Percentiles rank a stretch among this genome's conserved stretches.
These are phyloP conservation scores for Rattus norvegicus DNA, from an alignment of 2,113 vertebrate species.

Conservation along the genomic window GRCr8 NC_086023.1:105236001-105236500, in stretches of 20 bases:
- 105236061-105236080: background rate
- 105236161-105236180: conserved; percentile 33
- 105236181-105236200: conserved; percentile 40
- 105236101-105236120: background rate
- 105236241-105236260: conserved; percentile 55
- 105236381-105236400: conserved; percentile 72
- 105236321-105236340: conserved; percentile 81
- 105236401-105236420: conserved; percentile 78
- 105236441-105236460: conserved; percentile 73
- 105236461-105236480: conserved; percentile 42
- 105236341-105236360: conserved; percentile 79
- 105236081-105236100: background rate
- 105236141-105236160: background rate
- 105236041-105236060: background rate
- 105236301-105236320: conserved; percentile 77
- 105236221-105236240: conserved; percentile 72
- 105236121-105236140: background rate
- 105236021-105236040: background rate
- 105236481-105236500: conserved; percentile 66
- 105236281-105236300: conserved; percentile 74
- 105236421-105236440: conserved; percentile 64
- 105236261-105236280: conserved; percentile 73
- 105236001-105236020: background rate
- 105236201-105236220: conserved; percentile 68
- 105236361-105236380: conserved; percentile 77